Conservation (phyloP, 2,797 vertebrate genomes). For the Limnodromus scolopaceus region DNA sequence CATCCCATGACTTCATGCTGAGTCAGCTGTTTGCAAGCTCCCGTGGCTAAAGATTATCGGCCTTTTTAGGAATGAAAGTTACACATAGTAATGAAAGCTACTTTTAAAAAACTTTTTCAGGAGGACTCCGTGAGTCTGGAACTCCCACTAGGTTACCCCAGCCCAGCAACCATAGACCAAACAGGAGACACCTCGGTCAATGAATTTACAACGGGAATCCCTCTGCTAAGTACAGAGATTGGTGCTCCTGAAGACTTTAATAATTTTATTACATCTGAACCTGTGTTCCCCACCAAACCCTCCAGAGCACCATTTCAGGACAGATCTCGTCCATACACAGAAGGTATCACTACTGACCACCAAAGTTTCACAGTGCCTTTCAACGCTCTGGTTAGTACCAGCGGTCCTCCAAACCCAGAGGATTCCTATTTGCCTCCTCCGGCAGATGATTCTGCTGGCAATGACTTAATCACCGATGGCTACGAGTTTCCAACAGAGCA, state of each 20-base stretch:
- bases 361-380: constrained; percentile 55
- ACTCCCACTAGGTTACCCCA: constrained; percentile 58
- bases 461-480: neutral
- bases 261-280: constrained; percentile 21
- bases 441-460: constrained; percentile 42
- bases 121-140: constrained; percentile 51
- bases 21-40: neutral
- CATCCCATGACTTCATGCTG: neutral
- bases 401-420: neutral
- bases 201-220: constrained; percentile 34
- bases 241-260: constrained; percentile 3
- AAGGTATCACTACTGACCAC: neutral
- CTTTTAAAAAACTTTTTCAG: constrained; percentile 49
- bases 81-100: neutral
- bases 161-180: constrained; percentile 22
- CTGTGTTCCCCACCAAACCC: constrained; percentile 10
- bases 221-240: neutral
- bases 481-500: neutral
- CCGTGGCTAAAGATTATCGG: neutral
- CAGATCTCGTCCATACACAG: neutral
- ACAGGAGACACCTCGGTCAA: neutral
- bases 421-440: constrained; percentile 31
- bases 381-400: constrained; percentile 6
- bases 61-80: neutral
- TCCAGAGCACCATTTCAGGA: neutral